A percentile compares a stretch with the other conserved stretches of the same genome.
phyloP scores from a whole-genome alignment of 2,888 invertebrate species.

The Exephanes ischioxanthus region DNA sequence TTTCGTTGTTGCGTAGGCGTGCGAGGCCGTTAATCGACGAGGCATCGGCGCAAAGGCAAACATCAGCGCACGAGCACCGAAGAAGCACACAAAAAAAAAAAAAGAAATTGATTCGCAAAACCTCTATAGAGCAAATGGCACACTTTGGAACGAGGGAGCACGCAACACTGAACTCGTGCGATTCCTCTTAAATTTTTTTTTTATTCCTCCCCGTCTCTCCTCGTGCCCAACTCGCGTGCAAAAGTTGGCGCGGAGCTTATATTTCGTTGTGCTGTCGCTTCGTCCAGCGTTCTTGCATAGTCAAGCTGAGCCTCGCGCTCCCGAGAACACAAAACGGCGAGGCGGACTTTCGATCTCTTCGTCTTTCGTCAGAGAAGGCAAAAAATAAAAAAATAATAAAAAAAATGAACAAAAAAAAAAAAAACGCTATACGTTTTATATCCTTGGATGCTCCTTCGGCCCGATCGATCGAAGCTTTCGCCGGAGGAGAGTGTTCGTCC shows the following conservation, averaged over 20 bases:
- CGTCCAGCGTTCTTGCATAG: neutral
- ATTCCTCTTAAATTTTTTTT: neutral
- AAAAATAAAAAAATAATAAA: no score
- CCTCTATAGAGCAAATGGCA: slow-evolving; percentile 46
- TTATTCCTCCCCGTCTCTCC: slow-evolving; percentile 4
- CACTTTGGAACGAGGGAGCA: slow-evolving; percentile 31
- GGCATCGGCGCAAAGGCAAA: slow-evolving; percentile 44
- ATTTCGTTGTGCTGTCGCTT: slow-evolving; percentile 4
- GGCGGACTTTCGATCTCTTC: neutral
- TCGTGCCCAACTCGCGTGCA: slow-evolving; percentile 24
- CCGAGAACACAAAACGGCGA: neutral
- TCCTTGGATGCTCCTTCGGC: neutral
- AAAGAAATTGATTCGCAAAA: neutral
- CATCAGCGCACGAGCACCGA: slow-evolving; percentile 32
- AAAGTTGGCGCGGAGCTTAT: slow-evolving; percentile 9
- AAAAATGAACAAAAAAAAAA: no score
- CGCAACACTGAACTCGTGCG: slow-evolving; percentile 15
- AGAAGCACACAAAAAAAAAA: neutral
- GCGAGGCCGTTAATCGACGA: slow-evolving; percentile 39
- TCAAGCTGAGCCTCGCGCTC: neutral
- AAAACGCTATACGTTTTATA: neutral
- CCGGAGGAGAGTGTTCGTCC: slow-evolving; percentile 8
- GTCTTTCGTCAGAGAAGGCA: neutral
- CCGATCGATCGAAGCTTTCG: slow-evolving; percentile 8
- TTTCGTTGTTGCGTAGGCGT: slow-evolving; percentile 69